These are phyloP conservation scores for Caenorhabditis sinica DNA, from an alignment of 2,888 invertebrate genomes.

Conservation along the genomic window DNA sequence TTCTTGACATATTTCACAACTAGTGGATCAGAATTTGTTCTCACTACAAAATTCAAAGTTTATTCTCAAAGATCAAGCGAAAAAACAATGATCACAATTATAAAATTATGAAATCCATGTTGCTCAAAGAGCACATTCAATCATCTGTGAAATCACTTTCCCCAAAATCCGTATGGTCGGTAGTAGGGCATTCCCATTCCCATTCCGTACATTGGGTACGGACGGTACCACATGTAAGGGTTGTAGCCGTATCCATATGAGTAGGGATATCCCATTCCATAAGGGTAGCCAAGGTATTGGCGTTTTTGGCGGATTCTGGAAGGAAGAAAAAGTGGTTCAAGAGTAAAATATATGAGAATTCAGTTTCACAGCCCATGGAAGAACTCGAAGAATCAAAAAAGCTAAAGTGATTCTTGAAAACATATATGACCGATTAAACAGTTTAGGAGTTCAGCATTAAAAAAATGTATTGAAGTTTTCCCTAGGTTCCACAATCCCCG, in stretches of 20 bases:
- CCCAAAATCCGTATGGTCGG: slow-evolving; percentile 54
- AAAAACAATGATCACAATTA: not conserved
- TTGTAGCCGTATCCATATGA: slow-evolving; percentile 60
- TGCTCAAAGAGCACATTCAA: not conserved
- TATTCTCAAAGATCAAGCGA: slow-evolving; percentile 1
- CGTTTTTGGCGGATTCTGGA: slow-evolving; percentile 63
- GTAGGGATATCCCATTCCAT: slow-evolving; percentile 55
- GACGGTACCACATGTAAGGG: slow-evolving; percentile 63
- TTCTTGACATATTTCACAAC: slow-evolving; percentile 9
- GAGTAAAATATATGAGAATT: no score
- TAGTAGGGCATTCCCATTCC: slow-evolving; percentile 50
- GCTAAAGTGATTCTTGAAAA: no score
- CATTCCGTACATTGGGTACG: slow-evolving; percentile 56
- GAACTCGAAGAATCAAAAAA: no score
- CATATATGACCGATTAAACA: no score
- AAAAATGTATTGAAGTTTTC: no score
- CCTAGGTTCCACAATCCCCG: no score
- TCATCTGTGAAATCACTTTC: slow-evolving; percentile 16
- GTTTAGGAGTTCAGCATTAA: no score
- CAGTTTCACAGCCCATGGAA: no score
- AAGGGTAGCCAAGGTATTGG: slow-evolving; percentile 58
- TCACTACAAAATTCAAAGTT: not conserved
- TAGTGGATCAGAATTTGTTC: not conserved
- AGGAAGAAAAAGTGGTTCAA: not conserved
- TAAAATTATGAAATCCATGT: not conserved